phyloP scores from a whole-genome alignment of 2,797 vertebrate species.

The Poliocrania exsul region DNA sequence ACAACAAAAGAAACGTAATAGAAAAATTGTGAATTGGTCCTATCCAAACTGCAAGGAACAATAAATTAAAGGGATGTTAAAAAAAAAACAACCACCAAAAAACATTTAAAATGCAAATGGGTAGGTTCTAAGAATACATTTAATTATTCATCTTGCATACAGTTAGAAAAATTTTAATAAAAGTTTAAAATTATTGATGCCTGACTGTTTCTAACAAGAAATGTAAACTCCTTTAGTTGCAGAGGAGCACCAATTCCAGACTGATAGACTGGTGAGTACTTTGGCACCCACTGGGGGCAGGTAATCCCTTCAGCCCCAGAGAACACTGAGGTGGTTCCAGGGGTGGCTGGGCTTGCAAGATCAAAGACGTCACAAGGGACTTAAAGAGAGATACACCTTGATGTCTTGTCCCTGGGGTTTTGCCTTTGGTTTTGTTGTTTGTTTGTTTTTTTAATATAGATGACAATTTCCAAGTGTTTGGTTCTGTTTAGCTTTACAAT shows the following conservation, averaged over 20 bases:
- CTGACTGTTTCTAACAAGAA: neutral
- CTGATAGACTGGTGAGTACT: neutral
- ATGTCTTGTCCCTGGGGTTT: fast-evolving
- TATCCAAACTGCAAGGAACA: constrained; percentile 20
- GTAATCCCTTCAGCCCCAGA: neutral
- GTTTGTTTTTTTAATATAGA: fast-evolving
- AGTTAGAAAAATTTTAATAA: neutral
- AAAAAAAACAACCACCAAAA: neutral
- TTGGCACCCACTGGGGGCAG: neutral
- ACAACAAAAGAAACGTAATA: constrained; percentile 5
- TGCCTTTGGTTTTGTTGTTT: too few species aligned
- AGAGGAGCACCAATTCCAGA: neutral
- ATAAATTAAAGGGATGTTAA: constrained; percentile 52
- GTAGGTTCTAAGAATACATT: neutral
- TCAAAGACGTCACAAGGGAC: neutral
- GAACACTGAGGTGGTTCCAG: fast-evolving
- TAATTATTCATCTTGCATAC: constrained; percentile 23
- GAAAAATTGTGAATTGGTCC: neutral
- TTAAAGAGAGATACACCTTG: neutral
- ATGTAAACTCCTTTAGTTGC: neutral
- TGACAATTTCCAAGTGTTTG: neutral
- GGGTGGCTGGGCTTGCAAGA: neutral
- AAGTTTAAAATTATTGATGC: neutral
- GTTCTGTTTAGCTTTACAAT: neutral
- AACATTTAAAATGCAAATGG: constrained; percentile 39